Evolutionary conservation across 2,888 invertebrate genomes (phyloP), one percentile per base, ranked within the genome.

Genomic region (Phengaris arion): DNA sequence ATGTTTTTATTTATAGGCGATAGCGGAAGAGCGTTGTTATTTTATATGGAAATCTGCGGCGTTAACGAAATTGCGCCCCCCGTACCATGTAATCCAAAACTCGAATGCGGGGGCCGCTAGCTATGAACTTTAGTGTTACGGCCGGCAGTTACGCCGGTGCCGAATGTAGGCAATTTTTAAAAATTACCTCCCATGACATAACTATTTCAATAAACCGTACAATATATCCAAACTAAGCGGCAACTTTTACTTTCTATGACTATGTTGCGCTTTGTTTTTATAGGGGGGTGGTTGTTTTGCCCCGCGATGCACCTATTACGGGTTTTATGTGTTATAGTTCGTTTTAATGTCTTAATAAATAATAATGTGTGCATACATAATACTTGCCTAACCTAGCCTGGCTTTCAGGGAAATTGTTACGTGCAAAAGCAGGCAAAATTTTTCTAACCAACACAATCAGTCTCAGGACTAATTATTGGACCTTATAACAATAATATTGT

Each of bases 111-210:
- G 86, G 90, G 89, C 86, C 87, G 90, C 89, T 84, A 88, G 89
- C 91, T 87, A 90, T 92, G 91, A 90, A 90, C 89, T 89, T 91
- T 91, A 93, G 89, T 91, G 91, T 92, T 92, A 93, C 91, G 84
- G 88, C 84, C 83, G 80, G 82, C 85, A 89, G 89, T 92, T 90
- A 89, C 88, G 89, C 89, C 88, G 88, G 87, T 89, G 83, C 87
- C 85, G 85, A 89, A 87, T 89, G 89, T 87, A 86, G 87, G 91
- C 89, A 89, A 88, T 91, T 91, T 92, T 91, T 87, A 82, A 90
- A 89, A 91, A 91, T 91, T 89, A 89, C 90, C 88, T 85, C 83
- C 82, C 82, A 83, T 79, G 85, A 86, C 86, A 86, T 90, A 88
- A 89, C 91, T 91, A 89, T 92, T 90, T 89, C 89, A 91, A 91